phyloP scores from a whole-genome alignment of 2,797 vertebrate genomes.

The Babyrousa celebensis region DNA sequence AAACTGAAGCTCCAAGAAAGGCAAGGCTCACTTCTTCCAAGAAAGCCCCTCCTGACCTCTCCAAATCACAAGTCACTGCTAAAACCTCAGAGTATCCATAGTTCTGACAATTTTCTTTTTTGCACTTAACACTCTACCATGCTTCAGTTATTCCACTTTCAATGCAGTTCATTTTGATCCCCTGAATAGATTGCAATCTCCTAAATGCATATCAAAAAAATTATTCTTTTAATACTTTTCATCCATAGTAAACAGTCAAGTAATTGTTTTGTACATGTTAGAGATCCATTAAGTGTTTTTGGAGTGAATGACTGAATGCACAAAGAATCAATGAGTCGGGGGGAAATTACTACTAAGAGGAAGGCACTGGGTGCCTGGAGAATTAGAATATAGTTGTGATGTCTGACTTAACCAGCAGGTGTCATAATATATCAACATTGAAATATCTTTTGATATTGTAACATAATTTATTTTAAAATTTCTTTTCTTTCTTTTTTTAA shows the following conservation, averaged over 20 bases:
- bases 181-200: not conserved
- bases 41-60: not conserved
- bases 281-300: not conserved
- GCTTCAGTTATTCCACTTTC: not conserved
- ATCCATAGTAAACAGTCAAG: not conserved
- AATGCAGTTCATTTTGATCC: not conserved
- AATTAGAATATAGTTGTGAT: slow-evolving; percentile 68
- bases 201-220: not conserved
- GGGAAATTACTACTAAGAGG: not conserved
- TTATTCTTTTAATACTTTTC: slow-evolving; percentile 29
- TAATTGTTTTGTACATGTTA: not conserved
- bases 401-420: slow-evolving; percentile 77
- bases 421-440: slow-evolving; percentile 76
- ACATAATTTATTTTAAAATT: slow-evolving; percentile 62
- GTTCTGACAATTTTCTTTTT: slow-evolving; percentile 1
- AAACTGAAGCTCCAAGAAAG: slow-evolving; percentile 40
- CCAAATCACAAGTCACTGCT: not conserved
- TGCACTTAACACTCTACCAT: slow-evolving; percentile 16
- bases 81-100: not conserved
- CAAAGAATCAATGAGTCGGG: not conserved
- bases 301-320: not conserved
- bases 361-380: not conserved
- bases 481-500: not conserved
- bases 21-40: not conserved
- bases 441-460: slow-evolving; percentile 61